These are phyloP conservation scores for Euborellia annulipes DNA, from an alignment of 1,140 invertebrate genomes.

Conservation along the genomic window DNA sequence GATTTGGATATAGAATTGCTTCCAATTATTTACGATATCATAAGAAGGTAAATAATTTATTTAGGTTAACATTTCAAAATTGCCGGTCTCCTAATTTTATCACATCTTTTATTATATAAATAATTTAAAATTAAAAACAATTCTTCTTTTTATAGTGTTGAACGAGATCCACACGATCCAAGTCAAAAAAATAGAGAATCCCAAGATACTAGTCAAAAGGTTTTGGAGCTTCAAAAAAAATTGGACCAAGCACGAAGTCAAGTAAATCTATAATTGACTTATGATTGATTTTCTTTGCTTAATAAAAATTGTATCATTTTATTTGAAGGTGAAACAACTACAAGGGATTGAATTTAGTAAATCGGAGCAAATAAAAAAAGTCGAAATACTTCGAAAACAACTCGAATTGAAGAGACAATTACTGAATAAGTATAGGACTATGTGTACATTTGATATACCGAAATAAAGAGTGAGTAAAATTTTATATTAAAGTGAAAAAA, in stretches of 20 bases:
- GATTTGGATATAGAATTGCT: constrained; percentile 66
- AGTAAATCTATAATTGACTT: constrained; percentile 30
- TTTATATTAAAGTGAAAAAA: too few relatives aligned
- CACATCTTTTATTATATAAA: too few relatives aligned
- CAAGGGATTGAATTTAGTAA: constrained; percentile 85
- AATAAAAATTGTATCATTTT: too few relatives aligned
- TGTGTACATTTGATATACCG: constrained; percentile 56
- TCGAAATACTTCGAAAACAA: constrained; percentile 76
- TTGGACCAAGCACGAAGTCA: constrained; percentile 68
- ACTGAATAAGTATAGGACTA: constrained; percentile 76
- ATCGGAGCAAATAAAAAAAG: constrained; percentile 75
- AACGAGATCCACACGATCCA: constrained; percentile 76
- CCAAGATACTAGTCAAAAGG: constrained; percentile 58
- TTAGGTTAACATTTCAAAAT: constrained; percentile 7
- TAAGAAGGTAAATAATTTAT: constrained; percentile 46
- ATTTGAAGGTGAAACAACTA: constrained; percentile 57
- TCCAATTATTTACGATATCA: constrained; percentile 66
- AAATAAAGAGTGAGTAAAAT: too few relatives aligned
- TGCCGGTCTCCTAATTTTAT: constrained; percentile 5
- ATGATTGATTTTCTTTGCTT: too few relatives aligned
- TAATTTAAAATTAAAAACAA: constrained; percentile 8
- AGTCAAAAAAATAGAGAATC: constrained; percentile 61
- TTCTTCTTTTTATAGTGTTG: constrained; percentile 59
- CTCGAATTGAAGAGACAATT: constrained; percentile 76
- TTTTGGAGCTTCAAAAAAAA: constrained; percentile 75